Base-by-base conservation (phyloP, 2,113 vertebrate species). In the Clarias macrocephalus region DNA sequence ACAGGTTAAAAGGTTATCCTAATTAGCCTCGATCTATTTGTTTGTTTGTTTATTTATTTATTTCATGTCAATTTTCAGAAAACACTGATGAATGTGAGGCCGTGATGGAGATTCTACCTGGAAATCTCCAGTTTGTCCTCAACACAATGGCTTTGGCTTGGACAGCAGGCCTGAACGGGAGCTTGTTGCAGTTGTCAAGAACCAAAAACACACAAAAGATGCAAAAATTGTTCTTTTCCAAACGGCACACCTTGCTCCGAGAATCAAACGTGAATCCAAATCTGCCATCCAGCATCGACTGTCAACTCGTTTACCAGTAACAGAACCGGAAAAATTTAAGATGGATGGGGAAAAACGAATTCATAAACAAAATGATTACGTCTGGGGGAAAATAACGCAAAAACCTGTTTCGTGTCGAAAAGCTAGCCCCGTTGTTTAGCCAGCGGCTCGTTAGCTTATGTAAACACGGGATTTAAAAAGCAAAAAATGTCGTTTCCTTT, bases 401-500 rank as follows among this genome's bases (percentile, higher is more conserved):
- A 91, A 77, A 85, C 65, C 82, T 15, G 57, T 68, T 89, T 87
- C 54, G 82, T 88, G 76, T 85, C 63, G 68, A 66, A 84, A 21
- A 19, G 18, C 11, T n/a, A 15, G 30, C 79, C 75, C 68, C 16
- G 68, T 85, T 80, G 89, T 91, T 87, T 84, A 87, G 90, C 91
- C 91, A 89, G 87, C 87, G 91, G 91, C 37, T 90, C 86, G 88
- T 87, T 79, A 85, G 85, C 85, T 89, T 85, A 90, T 81, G 87
- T 82, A 91, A 86, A 90, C 88, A 91, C 75, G 83, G 73, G 81
- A 54, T 89, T 92, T 89, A 91, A 88, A 90, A 88, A 92, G 91
- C 85, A 88, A 89, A 89, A 84, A 91, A 87, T 89, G 91, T 88
- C 91, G 92, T 93, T 94, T 93, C 90, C 91, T 94, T 90, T 91